A percentile compares a stretch with the other conserved stretches of the same genome.
Conservation (phyloP, 1,140 invertebrate species). For the Drosophila asahinai region DNA sequence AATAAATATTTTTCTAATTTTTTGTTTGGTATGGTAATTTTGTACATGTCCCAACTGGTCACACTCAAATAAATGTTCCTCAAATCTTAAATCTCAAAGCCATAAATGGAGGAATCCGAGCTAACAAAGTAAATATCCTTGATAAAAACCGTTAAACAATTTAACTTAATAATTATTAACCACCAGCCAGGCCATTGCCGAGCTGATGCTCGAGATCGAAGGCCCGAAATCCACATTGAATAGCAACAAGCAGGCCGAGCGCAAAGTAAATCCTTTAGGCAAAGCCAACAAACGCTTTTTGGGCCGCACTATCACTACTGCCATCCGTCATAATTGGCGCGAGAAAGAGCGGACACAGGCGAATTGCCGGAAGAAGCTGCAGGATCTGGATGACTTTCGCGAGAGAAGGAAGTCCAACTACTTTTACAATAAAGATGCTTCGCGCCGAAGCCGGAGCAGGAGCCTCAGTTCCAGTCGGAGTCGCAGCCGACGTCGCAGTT, state of each 20-base stretch:
- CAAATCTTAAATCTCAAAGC: background rate
- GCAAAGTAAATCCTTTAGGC: conserved; percentile 77
- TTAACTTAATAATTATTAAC: conserved; percentile 1
- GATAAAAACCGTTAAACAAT: background rate
- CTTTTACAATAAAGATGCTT: conserved; percentile 32
- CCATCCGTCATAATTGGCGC: conserved; percentile 56
- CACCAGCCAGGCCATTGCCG: conserved; percentile 58
- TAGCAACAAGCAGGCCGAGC: conserved; percentile 37
- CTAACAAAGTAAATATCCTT: conserved; percentile 33
- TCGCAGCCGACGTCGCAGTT: background rate
- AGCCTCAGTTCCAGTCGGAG: conserved; percentile 25
- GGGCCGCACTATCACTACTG: conserved; percentile 59
- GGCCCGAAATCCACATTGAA: background rate
- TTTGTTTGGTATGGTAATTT: background rate
- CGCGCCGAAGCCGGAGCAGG: background rate
- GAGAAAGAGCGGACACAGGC: conserved; percentile 35
- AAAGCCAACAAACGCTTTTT: conserved; percentile 73
- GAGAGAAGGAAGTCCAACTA: conserved; percentile 34
- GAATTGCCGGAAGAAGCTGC: conserved; percentile 45
- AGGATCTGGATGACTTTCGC: conserved; percentile 52
- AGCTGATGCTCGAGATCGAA: conserved; percentile 58
- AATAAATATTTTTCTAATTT: background rate
- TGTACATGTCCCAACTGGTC: background rate
- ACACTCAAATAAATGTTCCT: background rate
- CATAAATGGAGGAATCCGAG: conserved; percentile 19